Conservation (phyloP, 23 tunicate species). For the Diplosoma virens region DNA sequence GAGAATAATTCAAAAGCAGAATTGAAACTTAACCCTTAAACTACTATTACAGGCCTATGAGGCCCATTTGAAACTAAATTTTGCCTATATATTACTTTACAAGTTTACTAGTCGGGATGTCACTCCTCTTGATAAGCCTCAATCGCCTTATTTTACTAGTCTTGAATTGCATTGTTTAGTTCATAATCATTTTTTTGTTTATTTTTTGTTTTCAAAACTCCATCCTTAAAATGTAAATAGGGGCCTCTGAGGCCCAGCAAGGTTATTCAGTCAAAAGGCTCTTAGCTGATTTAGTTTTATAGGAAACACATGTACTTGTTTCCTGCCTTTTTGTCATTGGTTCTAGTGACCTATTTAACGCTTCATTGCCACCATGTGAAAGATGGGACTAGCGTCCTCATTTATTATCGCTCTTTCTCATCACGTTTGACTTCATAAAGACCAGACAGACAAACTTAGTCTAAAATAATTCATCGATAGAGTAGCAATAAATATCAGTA, state of each 20-base stretch:
- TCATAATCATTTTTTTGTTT: background rate
- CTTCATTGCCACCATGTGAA: background rate
- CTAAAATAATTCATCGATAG: background rate
- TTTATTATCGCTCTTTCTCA: too few species aligned
- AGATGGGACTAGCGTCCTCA: background rate
- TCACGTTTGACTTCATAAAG: background rate
- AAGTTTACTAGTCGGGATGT: background rate
- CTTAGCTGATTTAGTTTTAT: background rate
- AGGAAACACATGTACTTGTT: background rate
- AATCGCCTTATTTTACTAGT: background rate
- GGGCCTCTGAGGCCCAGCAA: background rate
- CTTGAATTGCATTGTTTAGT: background rate
- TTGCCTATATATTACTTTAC: background rate
- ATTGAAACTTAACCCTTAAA: background rate
- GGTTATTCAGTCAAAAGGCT: background rate
- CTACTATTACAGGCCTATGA: too few species aligned
- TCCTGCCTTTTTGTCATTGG: background rate
- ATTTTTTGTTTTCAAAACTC: background rate
- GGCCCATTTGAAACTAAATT: background rate
- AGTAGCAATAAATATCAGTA: background rate
- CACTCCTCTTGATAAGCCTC: background rate
- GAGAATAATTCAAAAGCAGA: too few species aligned
- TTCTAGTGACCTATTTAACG: background rate
- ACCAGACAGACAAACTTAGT: background rate
- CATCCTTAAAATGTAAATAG: background rate